Conservation (phyloP, 2,888 invertebrate species). For the Urechis unicinctus region DNA sequence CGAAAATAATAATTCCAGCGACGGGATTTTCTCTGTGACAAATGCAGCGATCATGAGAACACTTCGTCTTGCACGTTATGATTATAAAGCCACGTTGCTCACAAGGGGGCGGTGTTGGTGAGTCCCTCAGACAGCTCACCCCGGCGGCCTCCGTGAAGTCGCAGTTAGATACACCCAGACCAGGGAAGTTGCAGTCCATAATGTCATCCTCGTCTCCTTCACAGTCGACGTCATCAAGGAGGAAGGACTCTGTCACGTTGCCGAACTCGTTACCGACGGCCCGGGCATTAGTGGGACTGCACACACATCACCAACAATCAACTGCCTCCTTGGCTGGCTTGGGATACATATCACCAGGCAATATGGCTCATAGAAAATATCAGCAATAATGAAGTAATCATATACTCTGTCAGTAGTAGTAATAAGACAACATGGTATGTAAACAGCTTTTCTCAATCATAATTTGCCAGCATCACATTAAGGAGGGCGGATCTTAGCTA, state of each 20-base stretch:
- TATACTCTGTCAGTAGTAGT: too few relatives aligned
- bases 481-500: too few relatives aligned
- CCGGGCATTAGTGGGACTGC: constrained; percentile 18
- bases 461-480: too few relatives aligned
- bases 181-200: constrained; percentile 22
- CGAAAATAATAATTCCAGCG: too few relatives aligned
- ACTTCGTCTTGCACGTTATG: neutral
- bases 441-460: too few relatives aligned
- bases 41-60: too few relatives aligned
- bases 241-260: constrained; percentile 9
- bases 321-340: too few relatives aligned
- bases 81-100: too few relatives aligned
- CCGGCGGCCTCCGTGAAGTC: constrained; percentile 26
- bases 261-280: constrained; percentile 14
- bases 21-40: too few relatives aligned
- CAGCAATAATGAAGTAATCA: too few relatives aligned
- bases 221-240: constrained; percentile 30
- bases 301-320: neutral
- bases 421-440: too few relatives aligned
- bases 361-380: neutral
- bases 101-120: constrained; percentile 13
- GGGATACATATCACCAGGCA: neutral
- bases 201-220: constrained; percentile 29
- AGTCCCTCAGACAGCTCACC: constrained; percentile 23
- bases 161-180: constrained; percentile 26